These are phyloP conservation scores for Temnothorax longispinosus DNA, from an alignment of 1,140 invertebrate genomes.

Conservation along the genomic window DNA sequence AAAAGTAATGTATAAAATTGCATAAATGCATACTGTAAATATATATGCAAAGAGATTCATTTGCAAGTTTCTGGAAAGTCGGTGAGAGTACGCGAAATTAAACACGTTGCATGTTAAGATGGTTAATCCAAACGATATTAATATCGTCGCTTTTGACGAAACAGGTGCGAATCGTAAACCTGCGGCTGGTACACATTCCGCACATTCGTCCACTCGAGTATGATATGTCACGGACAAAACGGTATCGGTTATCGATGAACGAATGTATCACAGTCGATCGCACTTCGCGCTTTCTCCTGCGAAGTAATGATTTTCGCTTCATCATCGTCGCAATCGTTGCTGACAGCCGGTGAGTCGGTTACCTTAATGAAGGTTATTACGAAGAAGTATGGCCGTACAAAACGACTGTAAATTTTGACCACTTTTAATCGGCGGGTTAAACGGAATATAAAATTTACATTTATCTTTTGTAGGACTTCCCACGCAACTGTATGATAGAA, in stretches of 20 bases:
- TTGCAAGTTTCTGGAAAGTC: neutral
- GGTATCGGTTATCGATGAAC: constrained; percentile 33
- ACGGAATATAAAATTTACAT: constrained; percentile 43
- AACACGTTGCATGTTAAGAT: neutral
- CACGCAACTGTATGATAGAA: neutral
- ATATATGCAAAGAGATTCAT: neutral
- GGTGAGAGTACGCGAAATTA: neutral
- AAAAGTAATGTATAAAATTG: constrained; percentile 13
- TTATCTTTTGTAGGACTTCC: neutral
- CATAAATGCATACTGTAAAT: constrained; percentile 22
- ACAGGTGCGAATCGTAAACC: neutral
- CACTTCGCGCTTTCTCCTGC: constrained; percentile 13
- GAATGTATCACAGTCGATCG: constrained; percentile 55
- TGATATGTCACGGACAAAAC: constrained; percentile 20
- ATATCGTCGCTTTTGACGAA: neutral
- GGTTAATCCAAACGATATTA: neutral
- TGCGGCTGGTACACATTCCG: neutral
- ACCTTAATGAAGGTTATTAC: constrained; percentile 46
- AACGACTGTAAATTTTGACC: constrained; percentile 32
- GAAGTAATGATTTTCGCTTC: constrained; percentile 51
- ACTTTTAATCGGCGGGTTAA: constrained; percentile 29
- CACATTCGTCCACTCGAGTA: neutral
- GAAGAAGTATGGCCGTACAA: neutral
- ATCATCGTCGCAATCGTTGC: constrained; percentile 24
- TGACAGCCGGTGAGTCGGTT: constrained; percentile 14